Evolutionary conservation across 2,888 invertebrate species (phyloP).

Genomic region (Drosophila multiciliata): DNA sequence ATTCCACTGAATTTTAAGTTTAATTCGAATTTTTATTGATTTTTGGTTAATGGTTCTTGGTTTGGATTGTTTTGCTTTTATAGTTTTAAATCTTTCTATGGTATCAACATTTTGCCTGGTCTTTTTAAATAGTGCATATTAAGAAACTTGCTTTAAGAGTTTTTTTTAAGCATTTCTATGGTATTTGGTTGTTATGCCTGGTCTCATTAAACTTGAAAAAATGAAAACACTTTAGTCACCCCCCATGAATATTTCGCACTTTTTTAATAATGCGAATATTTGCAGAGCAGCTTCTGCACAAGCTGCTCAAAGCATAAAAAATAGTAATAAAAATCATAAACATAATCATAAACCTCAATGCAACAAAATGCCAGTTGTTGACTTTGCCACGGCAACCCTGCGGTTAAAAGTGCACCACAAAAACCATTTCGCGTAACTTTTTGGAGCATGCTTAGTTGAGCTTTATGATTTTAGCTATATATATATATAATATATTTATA

Average conservation of each 20-base stretch:
- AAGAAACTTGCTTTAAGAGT: constrained; percentile 9
- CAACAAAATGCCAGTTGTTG: constrained; percentile 61
- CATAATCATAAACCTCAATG: constrained; percentile 41
- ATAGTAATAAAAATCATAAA: constrained; percentile 13
- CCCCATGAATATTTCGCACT: constrained; percentile 8
- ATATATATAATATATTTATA: not conserved
- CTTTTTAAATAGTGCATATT: constrained; percentile 6
- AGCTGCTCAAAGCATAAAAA: constrained; percentile 45
- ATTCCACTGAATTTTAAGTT: not conserved
- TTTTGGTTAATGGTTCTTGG: constrained; percentile 34
- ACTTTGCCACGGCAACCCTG: constrained; percentile 51
- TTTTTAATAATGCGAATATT: constrained; percentile 34
- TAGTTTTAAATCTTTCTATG: constrained; percentile 12
- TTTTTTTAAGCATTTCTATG: not conserved
- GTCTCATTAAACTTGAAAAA: not conserved
- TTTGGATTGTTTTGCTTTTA: constrained; percentile 37
- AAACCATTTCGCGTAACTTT: constrained; percentile 51
- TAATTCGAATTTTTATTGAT: constrained; percentile 1
- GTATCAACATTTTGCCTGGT: constrained; percentile 21
- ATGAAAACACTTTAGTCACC: constrained; percentile 12
- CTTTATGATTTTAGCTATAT: constrained; percentile 35
- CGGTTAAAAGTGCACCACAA: constrained; percentile 39
- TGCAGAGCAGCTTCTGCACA: constrained; percentile 36
- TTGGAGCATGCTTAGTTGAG: constrained; percentile 45
- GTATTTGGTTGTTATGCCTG: not conserved